Conservation (phyloP, 1,140 invertebrate species). For the Pararge aegeria region DNA sequence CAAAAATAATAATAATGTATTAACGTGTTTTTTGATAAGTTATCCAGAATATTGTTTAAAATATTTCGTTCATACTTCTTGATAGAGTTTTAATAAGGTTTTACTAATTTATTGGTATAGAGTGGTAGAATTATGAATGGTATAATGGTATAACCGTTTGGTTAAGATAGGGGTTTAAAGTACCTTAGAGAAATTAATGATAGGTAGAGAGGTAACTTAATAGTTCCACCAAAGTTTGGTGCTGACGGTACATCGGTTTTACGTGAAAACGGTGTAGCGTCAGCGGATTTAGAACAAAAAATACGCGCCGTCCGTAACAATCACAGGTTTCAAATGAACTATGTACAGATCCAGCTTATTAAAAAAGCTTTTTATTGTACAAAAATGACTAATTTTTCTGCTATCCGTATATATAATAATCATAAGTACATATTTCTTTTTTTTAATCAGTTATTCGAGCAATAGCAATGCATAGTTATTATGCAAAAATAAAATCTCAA, state of each 20-base stretch:
- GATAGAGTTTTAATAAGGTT: conserved; percentile 31
- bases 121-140: conserved; percentile 46
- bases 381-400: not conserved
- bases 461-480: no score
- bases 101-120: conserved; percentile 49
- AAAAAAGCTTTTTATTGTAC: conserved; percentile 8
- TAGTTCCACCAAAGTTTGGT: conserved; percentile 47
- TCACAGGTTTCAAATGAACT: conserved; percentile 27
- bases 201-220: conserved; percentile 50
- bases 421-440: not conserved
- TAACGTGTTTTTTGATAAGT: conserved; percentile 63
- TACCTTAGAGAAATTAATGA: conserved; percentile 51
- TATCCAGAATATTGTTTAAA: conserved; percentile 76
- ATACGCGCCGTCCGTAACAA: conserved; percentile 59
- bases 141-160: conserved; percentile 60
- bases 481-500: no score
- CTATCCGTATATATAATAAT: not conserved
- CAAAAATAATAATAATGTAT: conserved; percentile 22
- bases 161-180: conserved; percentile 57
- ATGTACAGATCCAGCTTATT: conserved; percentile 27
- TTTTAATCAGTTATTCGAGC: not conserved
- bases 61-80: conserved; percentile 10
- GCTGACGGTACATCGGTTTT: conserved; percentile 24
- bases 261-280: conserved; percentile 25
- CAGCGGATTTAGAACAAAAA: conserved; percentile 18